Conservation (phyloP, 2,888 invertebrate species). For the Alviniconcha strummeri region DNA sequence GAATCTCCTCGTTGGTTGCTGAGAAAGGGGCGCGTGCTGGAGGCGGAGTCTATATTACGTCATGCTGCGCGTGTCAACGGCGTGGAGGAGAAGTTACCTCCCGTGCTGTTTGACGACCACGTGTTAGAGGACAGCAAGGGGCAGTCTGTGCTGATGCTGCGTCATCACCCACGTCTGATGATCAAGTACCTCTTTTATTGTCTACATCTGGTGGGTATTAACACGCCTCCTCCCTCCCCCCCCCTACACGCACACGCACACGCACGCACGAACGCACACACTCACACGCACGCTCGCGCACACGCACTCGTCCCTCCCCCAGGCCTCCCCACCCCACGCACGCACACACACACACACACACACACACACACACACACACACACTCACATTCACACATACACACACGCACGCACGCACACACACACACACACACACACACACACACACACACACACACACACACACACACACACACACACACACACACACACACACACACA, state of each 20-base stretch:
- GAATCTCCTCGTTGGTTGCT: constrained; percentile 58
- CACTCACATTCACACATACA: constrained; percentile 35
- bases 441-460: too few species aligned
- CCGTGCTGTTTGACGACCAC: neutral
- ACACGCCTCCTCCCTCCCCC: neutral
- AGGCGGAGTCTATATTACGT: constrained; percentile 49
- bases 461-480: too few species aligned
- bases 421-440: too few species aligned
- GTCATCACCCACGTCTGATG: constrained; percentile 26
- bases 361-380: constrained; percentile 50
- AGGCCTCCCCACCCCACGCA: too few species aligned
- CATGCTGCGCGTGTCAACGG: constrained; percentile 50
- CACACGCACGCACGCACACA: too few species aligned
- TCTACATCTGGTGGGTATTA: constrained; percentile 36
- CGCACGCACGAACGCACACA: too few species aligned
- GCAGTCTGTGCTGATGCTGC: constrained; percentile 20
- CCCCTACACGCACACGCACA: too few species aligned
- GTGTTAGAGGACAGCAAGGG: constrained; percentile 7
- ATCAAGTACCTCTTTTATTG: constrained; percentile 25
- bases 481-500: too few species aligned
- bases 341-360: too few species aligned
- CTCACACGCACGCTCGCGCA: neutral
- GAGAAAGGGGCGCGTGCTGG: constrained; percentile 41
- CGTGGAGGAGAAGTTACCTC: constrained; percentile 41
- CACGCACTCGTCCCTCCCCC: neutral